Evolutionary conservation across 1,140 invertebrate species (phyloP), one percentile per base, ranked within the genome.

Genomic region (Asobara japonica): DNA sequence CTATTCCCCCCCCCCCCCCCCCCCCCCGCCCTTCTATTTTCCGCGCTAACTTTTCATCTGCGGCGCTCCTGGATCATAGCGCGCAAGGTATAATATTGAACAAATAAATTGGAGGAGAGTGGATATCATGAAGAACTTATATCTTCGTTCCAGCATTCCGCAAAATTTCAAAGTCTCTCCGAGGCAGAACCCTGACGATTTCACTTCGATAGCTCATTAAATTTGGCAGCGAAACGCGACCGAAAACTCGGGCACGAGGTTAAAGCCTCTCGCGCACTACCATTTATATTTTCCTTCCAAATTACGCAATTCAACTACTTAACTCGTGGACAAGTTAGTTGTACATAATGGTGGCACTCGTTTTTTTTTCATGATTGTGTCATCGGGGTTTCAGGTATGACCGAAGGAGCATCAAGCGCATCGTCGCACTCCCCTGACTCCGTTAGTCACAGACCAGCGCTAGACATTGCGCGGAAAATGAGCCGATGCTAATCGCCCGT

Each of bases 331-430:
- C 45, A 68, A 69, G 76, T 62, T 72, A 25, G 51, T 68, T 60
- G 60, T 69, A 76, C 82, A 79, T 82, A 83, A 84, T 80, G 76
- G 77, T 82, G 78, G 80, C 78, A 83, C 25, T 56, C 5, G 18
- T 56, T 56, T 82, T 56, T 56, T 82, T 84, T 84, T 83, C 82
- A 77, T 77, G 80, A 82, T 84, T 84, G 82, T 83, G 83, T 83
- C 83, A 84, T 81, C 77, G 75, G 18, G 18, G 51, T 31, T 22
- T 60, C n/a, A 41, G 18, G 33, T 11, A 51, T 69, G 60, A 62
- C 65, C 62, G 36, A 60, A 75, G 66, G 70, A 67, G 41, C 70
- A 45, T 60, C 64, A 65, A 20, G 25, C n/a, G n/a, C n/a, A n/a
- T 20, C 22, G 27, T 69, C 56, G 79, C 76, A 73, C 73, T 80